Evolutionary conservation across 2,113 vertebrate species (phyloP).

Genomic region (Brachirus orientalis): DNA sequence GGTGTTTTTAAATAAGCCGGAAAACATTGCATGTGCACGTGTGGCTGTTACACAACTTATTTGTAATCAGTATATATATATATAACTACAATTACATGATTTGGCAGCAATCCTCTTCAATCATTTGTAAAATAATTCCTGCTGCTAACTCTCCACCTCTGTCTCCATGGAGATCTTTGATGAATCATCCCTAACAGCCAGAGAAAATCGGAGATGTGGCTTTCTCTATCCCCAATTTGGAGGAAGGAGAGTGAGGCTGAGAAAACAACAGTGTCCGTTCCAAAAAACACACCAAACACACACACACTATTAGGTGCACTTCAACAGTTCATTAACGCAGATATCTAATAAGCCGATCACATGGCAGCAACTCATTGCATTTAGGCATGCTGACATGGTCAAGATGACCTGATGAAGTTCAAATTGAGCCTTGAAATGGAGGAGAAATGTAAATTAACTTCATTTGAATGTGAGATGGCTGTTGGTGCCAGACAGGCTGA

Average conservation of each 20-base stretch:
- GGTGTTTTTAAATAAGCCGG: background rate
- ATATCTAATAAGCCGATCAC: no score
- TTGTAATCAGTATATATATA: no score
- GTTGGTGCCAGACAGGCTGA: no score
- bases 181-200: slow-evolving; percentile 62
- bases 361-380: no score
- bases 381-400: no score
- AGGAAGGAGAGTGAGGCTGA: background rate
- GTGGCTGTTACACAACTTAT: no score
- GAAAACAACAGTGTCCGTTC: background rate
- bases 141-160: slow-evolving; percentile 34
- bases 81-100: slow-evolving; percentile 2
- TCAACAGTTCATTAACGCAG: no score
- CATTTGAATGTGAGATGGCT: no score
- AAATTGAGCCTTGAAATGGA: no score
- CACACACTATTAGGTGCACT: background rate
- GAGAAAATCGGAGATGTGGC: slow-evolving; percentile 25
- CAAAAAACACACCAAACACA: slow-evolving; percentile 4
- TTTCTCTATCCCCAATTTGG: slow-evolving; percentile 24
- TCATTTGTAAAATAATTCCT: slow-evolving; percentile 13
- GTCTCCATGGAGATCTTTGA: slow-evolving; percentile 62
- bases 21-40: background rate
- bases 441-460: no score
- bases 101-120: slow-evolving; percentile 14
- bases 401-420: no score